Evolutionary conservation across 2,113 vertebrate genomes (phyloP).

Genomic region (Abramis brama): DNA sequence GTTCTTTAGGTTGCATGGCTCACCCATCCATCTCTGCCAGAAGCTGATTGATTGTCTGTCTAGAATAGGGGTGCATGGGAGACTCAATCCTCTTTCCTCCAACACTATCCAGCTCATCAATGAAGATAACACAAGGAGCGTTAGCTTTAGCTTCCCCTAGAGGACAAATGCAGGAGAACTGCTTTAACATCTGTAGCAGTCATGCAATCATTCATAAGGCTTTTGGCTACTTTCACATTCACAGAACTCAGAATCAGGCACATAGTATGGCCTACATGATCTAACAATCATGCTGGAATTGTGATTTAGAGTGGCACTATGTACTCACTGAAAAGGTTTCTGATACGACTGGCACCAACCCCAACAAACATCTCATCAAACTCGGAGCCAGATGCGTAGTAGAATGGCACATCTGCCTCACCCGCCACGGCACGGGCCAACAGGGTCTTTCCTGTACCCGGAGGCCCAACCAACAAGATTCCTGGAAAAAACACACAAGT

Average conservation of each 20-base stretch:
- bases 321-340: constrained; percentile 92
- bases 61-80: constrained; percentile 98
- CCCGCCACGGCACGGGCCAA: constrained; percentile 95
- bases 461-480: constrained; percentile 91
- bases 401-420: constrained; percentile 96
- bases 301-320: not conserved
- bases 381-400: constrained; percentile 95
- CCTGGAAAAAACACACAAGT: constrained; percentile 69
- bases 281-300: not conserved
- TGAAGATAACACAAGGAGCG: constrained; percentile 97
- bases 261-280: not conserved
- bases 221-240: not conserved
- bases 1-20: constrained; percentile 26
- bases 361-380: constrained; percentile 99
- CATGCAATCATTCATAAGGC: not conserved
- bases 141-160: constrained; percentile 94
- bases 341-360: constrained; percentile 95
- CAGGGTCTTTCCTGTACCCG: constrained; percentile 96
- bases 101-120: constrained; percentile 97
- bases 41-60: constrained; percentile 98
- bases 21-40: constrained; percentile 99
- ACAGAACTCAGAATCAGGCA: not conserved
- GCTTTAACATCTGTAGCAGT: not conserved
- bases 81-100: constrained; percentile 98
- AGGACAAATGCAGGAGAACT: not conserved